Conservation (phyloP, 1,140 invertebrate species). For the Trachymyrmex cornetzi region DNA sequence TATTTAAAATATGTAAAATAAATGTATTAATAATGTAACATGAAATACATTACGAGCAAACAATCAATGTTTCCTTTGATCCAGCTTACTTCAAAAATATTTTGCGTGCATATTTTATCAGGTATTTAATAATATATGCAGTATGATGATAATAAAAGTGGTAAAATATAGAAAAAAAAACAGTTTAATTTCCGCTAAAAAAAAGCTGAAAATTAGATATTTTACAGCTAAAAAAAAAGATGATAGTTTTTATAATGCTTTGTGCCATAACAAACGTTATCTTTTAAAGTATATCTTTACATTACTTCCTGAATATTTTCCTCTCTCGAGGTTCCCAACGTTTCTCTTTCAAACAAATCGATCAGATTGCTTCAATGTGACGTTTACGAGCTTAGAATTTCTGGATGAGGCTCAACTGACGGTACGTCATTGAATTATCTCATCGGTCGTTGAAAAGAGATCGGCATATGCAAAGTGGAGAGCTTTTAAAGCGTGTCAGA, state of each 20-base stretch:
- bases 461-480: conserved; percentile 42
- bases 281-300: not conserved
- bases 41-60: not conserved
- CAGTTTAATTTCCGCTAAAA: not conserved
- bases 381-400: conserved; percentile 46
- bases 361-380: not conserved
- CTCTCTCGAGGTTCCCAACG: not conserved
- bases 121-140: conserved; percentile 21
- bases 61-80: not conserved
- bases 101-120: not conserved
- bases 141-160: not conserved
- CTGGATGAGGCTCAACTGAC: not conserved
- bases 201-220: conserved; percentile 7
- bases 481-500: conserved; percentile 44
- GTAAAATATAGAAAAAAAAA: not conserved
- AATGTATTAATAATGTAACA: not conserved
- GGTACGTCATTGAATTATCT: conserved; percentile 45
- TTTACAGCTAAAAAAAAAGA: not conserved
- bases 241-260: not conserved
- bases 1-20: not conserved
- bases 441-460: conserved; percentile 36
- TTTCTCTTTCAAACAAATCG: conserved; percentile 6
- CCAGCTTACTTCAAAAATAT: not conserved
- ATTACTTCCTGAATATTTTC: conserved; percentile 2
- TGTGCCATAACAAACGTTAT: not conserved